Evolutionary conservation across 2,113 vertebrate genomes (phyloP).

Genomic region (Lophochroa leadbeateri): DNA sequence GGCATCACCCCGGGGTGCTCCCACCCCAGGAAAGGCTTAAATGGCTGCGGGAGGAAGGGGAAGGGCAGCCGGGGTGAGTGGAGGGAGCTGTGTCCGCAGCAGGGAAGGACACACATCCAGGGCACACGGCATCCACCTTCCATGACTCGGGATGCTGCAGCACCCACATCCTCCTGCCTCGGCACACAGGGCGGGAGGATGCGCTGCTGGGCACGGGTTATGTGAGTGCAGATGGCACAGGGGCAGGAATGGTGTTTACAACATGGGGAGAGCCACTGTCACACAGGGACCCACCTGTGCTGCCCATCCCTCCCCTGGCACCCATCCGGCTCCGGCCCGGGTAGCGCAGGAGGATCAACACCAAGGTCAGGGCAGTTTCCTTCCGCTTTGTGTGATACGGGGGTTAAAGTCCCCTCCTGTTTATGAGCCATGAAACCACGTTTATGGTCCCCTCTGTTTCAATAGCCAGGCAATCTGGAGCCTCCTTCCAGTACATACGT

Average conservation of each 20-base stretch:
- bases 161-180: background rate
- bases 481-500: fast-evolving
- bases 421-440: constrained; percentile 1
- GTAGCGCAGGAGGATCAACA: fast-evolving
- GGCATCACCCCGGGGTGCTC: background rate
- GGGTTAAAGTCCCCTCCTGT: constrained; percentile 23
- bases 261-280: fast-evolving
- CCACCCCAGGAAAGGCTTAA: background rate
- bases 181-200: background rate
- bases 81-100: background rate
- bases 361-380: background rate
- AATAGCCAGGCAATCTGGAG: background rate
- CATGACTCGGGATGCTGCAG: background rate
- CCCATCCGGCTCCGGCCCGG: background rate
- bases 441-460: background rate
- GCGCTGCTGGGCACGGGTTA: background rate
- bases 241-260: background rate
- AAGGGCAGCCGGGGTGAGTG: background rate
- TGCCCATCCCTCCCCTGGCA: background rate
- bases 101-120: background rate
- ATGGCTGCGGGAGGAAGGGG: background rate
- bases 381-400: background rate
- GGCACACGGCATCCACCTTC: background rate
- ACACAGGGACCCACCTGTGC: background rate
- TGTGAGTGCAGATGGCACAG: background rate